Percentiles rank a stretch among this genome's conserved stretches.
Evolutionary conservation across 2,797 vertebrate genomes (phyloP).

Genomic region (Lerista edwardsae): DNA sequence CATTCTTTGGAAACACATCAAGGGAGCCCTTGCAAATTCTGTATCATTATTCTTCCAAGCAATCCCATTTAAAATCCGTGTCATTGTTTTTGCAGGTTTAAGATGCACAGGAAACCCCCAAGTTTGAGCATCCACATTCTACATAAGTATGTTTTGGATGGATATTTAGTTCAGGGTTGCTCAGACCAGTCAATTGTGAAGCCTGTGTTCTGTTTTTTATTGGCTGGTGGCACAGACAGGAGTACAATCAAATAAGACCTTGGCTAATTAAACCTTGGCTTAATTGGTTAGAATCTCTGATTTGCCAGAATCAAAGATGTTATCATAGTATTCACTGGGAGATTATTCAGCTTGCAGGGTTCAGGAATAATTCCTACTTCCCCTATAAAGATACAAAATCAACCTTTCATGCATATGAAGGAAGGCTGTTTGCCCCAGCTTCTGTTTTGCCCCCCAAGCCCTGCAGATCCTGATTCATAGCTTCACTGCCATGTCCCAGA

Average conservation of each 20-base stretch:
- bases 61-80: not conserved
- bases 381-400: not conserved
- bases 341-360: not conserved
- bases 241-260: not conserved
- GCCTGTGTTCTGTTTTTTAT: not conserved
- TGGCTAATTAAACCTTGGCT: not conserved
- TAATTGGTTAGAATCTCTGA: not conserved
- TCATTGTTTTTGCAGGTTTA: not conserved
- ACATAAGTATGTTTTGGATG: not conserved
- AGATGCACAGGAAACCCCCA: not conserved
- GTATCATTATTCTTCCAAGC: not conserved
- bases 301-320: not conserved
- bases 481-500: not conserved
- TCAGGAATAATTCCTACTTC: not conserved
- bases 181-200: not conserved
- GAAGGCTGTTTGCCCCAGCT: not conserved
- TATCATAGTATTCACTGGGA: not conserved
- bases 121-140: not conserved
- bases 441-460: not conserved
- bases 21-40: not conserved
- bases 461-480: not conserved
- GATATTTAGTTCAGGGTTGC: not conserved
- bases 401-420: not conserved
- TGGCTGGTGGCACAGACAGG: not conserved
- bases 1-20: constrained; percentile 29